A percentile compares a stretch with the other conserved stretches of the same genome.
Conservation (phyloP, 2,113 vertebrate species). For the Prochilodus magdalenae region DNA sequence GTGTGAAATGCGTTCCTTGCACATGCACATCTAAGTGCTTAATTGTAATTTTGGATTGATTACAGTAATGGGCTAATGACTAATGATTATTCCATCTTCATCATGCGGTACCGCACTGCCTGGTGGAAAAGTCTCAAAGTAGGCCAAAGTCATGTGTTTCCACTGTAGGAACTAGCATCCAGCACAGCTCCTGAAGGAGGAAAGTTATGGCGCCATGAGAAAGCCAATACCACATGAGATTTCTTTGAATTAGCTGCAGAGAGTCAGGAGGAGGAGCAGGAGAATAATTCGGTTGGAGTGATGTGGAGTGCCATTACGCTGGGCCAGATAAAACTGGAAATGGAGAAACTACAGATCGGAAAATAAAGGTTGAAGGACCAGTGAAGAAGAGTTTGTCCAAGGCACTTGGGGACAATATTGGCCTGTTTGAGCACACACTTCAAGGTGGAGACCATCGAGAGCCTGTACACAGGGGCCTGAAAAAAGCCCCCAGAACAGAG, state of each 20-base stretch:
- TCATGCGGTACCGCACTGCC: no score
- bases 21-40: no score
- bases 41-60: no score
- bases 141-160: not conserved
- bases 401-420: not conserved
- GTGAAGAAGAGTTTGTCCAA: not conserved
- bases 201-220: no score
- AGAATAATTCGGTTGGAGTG: not conserved
- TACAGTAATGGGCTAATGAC: no score
- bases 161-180: not conserved
- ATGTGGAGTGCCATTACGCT: not conserved
- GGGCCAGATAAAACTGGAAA: not conserved
- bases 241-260: not conserved
- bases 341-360: not conserved
- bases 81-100: no score
- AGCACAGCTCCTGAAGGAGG: no score
- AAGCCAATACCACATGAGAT: no score
- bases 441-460: not conserved
- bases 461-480: not conserved
- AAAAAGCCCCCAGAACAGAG: not conserved
- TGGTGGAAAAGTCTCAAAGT: not conserved
- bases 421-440: not conserved
- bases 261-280: not conserved
- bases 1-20: no score
- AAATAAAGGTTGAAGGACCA: not conserved